Evolutionary conservation across 2,113 vertebrate genomes (phyloP).

Genomic region (Plecotus auritus): DNA sequence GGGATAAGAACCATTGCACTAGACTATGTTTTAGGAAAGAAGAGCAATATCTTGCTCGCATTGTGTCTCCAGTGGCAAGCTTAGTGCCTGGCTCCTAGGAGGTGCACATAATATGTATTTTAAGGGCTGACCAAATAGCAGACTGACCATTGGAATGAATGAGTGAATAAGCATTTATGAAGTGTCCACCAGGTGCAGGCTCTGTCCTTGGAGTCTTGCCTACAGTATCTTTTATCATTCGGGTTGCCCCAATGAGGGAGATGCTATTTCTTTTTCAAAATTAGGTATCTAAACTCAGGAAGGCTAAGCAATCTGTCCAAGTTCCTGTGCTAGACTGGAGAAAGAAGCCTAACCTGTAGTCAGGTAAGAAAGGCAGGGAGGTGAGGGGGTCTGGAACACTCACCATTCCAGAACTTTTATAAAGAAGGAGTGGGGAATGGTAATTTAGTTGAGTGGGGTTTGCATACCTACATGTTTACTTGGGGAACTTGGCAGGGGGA

Average conservation of each 20-base stretch:
- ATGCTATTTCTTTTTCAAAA: not conserved
- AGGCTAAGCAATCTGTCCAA: not conserved
- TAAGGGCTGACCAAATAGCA: not conserved
- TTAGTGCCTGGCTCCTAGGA: not conserved
- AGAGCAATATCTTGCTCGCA: not conserved
- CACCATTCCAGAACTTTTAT: not conserved
- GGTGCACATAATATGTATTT: not conserved
- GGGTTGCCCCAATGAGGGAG: not conserved
- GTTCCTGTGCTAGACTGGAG: not conserved
- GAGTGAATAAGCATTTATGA: not conserved
- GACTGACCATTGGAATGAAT: not conserved
- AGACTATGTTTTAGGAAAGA: not conserved
- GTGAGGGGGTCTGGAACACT: not conserved
- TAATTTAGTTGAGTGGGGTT: not conserved
- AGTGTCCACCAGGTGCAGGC: not conserved
- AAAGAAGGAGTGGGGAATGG: not conserved
- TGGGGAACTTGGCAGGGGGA: not conserved
- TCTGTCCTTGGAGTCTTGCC: not conserved
- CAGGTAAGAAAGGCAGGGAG: not conserved
- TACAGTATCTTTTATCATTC: not conserved
- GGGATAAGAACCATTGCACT: not conserved
- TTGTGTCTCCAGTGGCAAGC: not conserved
- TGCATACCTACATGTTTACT: not conserved
- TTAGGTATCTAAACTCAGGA: not conserved
- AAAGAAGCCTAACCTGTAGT: not conserved